A percentile compares a stretch with the other conserved stretches of the same genome.
phyloP scores from a whole-genome alignment of 2,113 vertebrate genomes.

The Neolamprologus variostigma region DNA sequence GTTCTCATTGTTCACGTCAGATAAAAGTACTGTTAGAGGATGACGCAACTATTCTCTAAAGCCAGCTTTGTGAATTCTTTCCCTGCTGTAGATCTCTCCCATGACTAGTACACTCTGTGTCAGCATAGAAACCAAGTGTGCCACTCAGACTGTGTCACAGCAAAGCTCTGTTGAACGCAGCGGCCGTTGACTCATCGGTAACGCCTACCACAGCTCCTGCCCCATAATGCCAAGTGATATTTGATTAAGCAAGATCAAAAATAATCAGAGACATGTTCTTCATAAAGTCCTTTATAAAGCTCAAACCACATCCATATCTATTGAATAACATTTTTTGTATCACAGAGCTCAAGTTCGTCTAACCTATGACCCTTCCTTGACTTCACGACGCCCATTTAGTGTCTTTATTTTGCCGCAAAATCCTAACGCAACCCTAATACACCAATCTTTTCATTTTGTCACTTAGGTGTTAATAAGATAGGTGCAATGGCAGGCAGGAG shows the following conservation, averaged over 20 bases:
- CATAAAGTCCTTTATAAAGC: not conserved
- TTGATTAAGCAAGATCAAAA: not conserved
- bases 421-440: not conserved
- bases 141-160: not conserved
- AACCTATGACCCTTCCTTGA: not conserved
- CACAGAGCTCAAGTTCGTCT: not conserved
- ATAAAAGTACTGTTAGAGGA: not conserved
- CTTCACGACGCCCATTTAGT: not conserved
- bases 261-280: not conserved
- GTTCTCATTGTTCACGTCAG: not conserved
- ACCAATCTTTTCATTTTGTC: not conserved
- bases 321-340: not conserved
- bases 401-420: not conserved
- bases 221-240: not conserved
- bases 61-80: conserved; percentile 31
- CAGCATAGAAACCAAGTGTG: conserved; percentile 18
- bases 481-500: not conserved
- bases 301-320: not conserved
- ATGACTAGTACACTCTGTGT: not conserved
- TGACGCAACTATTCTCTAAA: not conserved
- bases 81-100: conserved; percentile 1
- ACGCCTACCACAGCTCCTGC: not conserved
- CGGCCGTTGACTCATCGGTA: not conserved
- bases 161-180: not conserved
- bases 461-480: not conserved